Evolutionary conservation across 2,888 invertebrate genomes (phyloP), one percentile per base, ranked within the genome.

Genomic region (Eremobia ochroleuca): DNA sequence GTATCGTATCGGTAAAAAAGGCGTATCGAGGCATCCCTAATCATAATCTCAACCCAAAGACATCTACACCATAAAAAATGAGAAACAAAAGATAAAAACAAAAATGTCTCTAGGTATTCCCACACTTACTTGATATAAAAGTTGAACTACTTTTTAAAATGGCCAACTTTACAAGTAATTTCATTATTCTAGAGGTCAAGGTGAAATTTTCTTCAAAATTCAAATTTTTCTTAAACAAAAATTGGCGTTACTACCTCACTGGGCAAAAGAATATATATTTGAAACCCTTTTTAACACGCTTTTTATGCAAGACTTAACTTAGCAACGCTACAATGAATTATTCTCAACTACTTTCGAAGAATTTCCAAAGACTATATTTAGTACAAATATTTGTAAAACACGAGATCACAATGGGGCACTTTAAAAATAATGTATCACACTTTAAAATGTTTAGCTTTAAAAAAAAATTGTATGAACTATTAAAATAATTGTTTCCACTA

Each of bases 271-370:
- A n/a, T n/a, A n/a, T n/a, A 31, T 70, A 31, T 46, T 55, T 77
- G 34, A 40, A 58, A 58, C 21, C n/a, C n/a, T n/a, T n/a, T n/a
- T n/a, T n/a, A n/a, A n/a, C n/a, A n/a, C n/a, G n/a, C 1, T 52
- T 70, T n/a, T 62, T 34, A n/a, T 21, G 46, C 66, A 65, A 15
- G 1, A n/a, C 3, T 64, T n/a, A 11, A 65, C 31, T 15, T 5
- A 52, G 13, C 0, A 2, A 37, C 25, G 43, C 52, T 34, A 49
- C 9, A 77, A 70, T 64, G 46, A 55, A 77, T 77, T 77, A 70
- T 46, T n/a, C n/a, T 11, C 18, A 43, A 34, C 15, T 58, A 37
- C 28, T 5, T 21, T 1, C 0, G 2, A 15, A 59, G 18, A 72
- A 67, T 49, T 67, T 28, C 1, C 28, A 49, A 8, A 46, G 6